phyloP scores from a whole-genome alignment of 2,888 invertebrate genomes.

The Scaeva pyrastri region DNA sequence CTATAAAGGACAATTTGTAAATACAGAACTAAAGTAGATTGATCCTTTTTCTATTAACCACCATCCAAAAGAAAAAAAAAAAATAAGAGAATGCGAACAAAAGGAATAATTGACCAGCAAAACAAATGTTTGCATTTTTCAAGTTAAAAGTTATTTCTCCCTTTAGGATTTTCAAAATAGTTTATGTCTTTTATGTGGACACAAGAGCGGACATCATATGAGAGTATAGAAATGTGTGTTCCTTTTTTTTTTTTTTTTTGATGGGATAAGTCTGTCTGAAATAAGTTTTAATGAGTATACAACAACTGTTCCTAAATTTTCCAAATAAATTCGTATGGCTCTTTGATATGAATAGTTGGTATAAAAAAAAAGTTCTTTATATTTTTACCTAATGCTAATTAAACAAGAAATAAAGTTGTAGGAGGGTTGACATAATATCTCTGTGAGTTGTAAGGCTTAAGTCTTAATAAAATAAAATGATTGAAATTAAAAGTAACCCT shows the following conservation, averaged over 20 bases:
- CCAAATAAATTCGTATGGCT: slow-evolving; percentile 38
- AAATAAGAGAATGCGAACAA: slow-evolving; percentile 73
- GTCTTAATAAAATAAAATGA: slow-evolving; percentile 51
- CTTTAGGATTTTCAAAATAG: slow-evolving; percentile 58
- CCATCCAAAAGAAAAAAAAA: slow-evolving; percentile 39
- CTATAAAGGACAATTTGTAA: slow-evolving; percentile 68
- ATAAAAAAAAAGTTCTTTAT: slow-evolving; percentile 9
- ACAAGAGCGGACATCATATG: slow-evolving; percentile 13
- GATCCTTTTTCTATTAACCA: slow-evolving; percentile 72
- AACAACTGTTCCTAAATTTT: slow-evolving; percentile 17
- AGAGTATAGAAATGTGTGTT: slow-evolving; percentile 24
- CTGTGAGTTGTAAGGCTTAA: slow-evolving; percentile 37
- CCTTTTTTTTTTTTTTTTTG: slow-evolving; percentile 23
- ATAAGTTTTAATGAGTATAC: slow-evolving; percentile 62
- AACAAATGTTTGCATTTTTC: slow-evolving; percentile 77
- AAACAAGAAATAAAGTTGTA: slow-evolving; percentile 49
- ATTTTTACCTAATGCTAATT: slow-evolving; percentile 67
- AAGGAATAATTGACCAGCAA: slow-evolving; percentile 77
- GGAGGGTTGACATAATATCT: slow-evolving; percentile 39
- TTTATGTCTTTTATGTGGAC: slow-evolving; percentile 34
- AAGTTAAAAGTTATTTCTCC: slow-evolving; percentile 49
- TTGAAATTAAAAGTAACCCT: slow-evolving; percentile 68
- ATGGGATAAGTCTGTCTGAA: slow-evolving; percentile 36
- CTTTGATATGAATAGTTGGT: slow-evolving; percentile 25
- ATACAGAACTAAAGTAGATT: slow-evolving; percentile 65